Percentiles rank a stretch among this genome's conserved stretches.
Conservation (phyloP, 2,888 invertebrate genomes). For the Andrena chrysosceles region DNA sequence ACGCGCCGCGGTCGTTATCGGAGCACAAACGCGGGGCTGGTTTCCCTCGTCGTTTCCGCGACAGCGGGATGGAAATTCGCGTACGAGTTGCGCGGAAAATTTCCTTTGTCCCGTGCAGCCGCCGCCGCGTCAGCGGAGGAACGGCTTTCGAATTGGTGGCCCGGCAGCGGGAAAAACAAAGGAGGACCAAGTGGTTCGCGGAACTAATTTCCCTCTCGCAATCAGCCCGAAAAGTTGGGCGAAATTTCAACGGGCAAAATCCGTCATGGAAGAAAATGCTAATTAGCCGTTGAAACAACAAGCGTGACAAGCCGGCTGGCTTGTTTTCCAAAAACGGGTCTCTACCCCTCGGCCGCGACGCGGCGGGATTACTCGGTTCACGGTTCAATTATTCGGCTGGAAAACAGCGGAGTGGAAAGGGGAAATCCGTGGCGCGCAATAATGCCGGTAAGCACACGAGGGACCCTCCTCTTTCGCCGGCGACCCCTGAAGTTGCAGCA, state of each 20-base stretch:
- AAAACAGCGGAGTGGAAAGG: neutral
- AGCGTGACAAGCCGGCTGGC: neutral
- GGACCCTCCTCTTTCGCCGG: neutral
- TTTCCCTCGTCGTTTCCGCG: neutral
- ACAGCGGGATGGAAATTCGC: constrained; percentile 23
- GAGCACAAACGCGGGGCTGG: neutral
- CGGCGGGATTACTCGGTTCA: neutral
- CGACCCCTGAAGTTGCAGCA: neutral
- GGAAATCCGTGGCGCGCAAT: constrained; percentile 4
- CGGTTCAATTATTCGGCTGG: constrained; percentile 10
- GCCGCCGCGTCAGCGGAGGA: neutral
- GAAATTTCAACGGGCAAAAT: neutral
- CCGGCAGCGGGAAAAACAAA: constrained; percentile 12
- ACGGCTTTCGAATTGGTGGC: neutral
- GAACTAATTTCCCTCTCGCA: neutral
- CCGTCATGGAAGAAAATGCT: neutral
- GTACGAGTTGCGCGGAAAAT: constrained; percentile 3
- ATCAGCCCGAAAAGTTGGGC: neutral
- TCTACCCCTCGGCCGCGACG: neutral
- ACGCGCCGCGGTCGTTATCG: neutral
- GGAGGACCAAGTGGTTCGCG: neutral
- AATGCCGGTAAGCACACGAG: neutral
- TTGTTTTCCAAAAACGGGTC: constrained; percentile 6
- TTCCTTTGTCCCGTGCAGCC: neutral
- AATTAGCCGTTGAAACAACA: neutral